Evolutionary conservation across 2,797 vertebrate species (phyloP).

Genomic region (Xyrichtys novacula): DNA sequence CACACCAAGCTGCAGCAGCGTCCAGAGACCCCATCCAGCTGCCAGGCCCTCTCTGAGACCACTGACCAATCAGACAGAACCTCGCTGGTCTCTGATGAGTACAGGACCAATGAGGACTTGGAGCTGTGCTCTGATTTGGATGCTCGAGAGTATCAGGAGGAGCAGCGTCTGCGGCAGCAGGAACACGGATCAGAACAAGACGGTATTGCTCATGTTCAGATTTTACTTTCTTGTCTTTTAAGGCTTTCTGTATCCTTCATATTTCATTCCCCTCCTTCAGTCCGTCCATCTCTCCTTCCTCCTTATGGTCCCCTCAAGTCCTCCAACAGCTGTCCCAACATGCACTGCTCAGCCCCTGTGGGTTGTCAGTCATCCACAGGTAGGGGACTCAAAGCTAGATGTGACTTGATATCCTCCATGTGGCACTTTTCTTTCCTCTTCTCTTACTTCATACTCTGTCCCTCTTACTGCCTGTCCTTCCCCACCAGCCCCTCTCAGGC

Average conservation of each 20-base stretch:
- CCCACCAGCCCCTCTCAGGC: constrained; percentile 84
- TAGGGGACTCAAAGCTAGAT: constrained; percentile 50
- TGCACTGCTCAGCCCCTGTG: constrained; percentile 70
- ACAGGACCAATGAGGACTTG: constrained; percentile 87
- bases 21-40: constrained; percentile 89
- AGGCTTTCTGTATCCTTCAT: constrained; percentile 47
- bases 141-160: constrained; percentile 85
- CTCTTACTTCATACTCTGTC: constrained; percentile 43
- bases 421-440: constrained; percentile 21
- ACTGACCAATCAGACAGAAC: constrained; percentile 90
- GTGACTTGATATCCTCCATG: constrained; percentile 16
- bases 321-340: constrained; percentile 82
- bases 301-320: constrained; percentile 74
- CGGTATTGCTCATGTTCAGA: constrained; percentile 46
- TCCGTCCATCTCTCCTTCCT: constrained; percentile 54
- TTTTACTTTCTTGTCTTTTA: not conserved
- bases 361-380: constrained; percentile 65
- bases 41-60: constrained; percentile 88
- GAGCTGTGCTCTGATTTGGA: constrained; percentile 91
- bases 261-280: constrained; percentile 70
- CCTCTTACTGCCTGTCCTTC: constrained; percentile 59
- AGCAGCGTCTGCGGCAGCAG: constrained; percentile 42
- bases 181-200: constrained; percentile 52
- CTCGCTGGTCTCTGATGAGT: constrained; percentile 89
- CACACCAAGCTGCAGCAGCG: constrained; percentile 90